phyloP scores from a whole-genome alignment of 30 jellyfish, hydroid and myxozoan genomes.

The Turritopsis dohrnii region DNA sequence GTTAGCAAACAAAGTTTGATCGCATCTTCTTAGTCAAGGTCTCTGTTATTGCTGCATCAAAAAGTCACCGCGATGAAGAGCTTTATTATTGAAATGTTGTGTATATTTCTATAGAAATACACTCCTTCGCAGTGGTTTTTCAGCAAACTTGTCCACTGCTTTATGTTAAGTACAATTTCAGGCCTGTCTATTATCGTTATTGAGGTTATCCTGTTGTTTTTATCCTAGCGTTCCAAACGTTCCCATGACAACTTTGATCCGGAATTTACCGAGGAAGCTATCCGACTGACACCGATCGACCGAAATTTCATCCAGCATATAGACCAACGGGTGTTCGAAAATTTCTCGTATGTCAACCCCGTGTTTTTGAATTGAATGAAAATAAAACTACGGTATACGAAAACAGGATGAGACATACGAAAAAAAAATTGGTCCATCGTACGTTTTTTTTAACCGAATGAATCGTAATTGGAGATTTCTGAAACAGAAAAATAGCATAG shows the following conservation, averaged over 20 bases:
- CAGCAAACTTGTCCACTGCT: no score
- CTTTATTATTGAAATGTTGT: no score
- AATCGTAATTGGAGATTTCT: neutral
- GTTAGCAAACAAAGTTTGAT: no score
- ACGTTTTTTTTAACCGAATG: neutral
- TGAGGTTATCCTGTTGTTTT: no score
- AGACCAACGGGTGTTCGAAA: constrained; percentile 89
- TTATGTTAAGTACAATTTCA: no score
- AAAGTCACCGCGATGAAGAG: no score
- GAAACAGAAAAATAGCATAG: neutral
- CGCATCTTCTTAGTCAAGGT: no score
- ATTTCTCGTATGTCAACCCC: constrained; percentile 80
- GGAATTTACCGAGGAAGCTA: constrained; percentile 94
- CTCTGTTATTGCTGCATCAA: no score
- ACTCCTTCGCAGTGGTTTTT: no score
- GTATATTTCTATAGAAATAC: no score
- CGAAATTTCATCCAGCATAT: constrained; percentile 75
- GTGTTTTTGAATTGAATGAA: constrained; percentile 11
- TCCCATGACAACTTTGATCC: constrained; percentile 92
- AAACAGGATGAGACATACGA: neutral
- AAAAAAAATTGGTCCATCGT: neutral
- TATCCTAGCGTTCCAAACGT: constrained; percentile 70
- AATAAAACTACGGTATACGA: no score
- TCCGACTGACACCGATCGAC: constrained; percentile 92
- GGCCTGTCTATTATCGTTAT: no score